Evolutionary conservation across 2,888 invertebrate genomes (phyloP), one percentile per base, ranked within the genome.

Genomic region (Pristionchus fissidentatus): DNA sequence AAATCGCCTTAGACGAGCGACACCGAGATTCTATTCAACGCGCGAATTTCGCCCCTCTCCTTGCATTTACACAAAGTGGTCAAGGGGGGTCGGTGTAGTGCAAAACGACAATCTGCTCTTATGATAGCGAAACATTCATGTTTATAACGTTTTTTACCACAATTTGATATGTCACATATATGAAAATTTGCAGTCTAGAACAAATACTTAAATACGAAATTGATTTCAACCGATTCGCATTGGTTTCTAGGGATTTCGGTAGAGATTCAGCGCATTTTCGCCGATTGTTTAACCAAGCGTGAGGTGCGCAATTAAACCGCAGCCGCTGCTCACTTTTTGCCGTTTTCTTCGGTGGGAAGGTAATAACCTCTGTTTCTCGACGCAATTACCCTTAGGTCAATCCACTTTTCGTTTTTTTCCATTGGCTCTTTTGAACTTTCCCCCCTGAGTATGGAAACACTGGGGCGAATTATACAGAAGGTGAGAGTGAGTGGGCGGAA

Each of bases 351-450:
- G n/a, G n/a, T n/a, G n/a, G n/a, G 70, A 7, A n/a, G 8, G 41
- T 70, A 70, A 70, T 70, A 70, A 70, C 70, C 70, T n/a, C 70
- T 70, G 70, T 70, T 70, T 70, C 70, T 66, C 38, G 32, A 43
- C 26, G 32, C 8, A 41, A 32, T 15, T 22, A 3, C 13, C n/a
- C 55, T 26, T 60, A 60, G 70, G 70, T 70, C 70, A 70, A 38
- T 38, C n/a, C 70, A 41, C 41, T 70, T 70, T 41, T 62, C 62
- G 26, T 35, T 66, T 70, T 70, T 19, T 66, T 10, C 0, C 10
- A 2, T 10, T 26, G n/a, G n/a, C n/a, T 7, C 26, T 70, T 41
- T 41, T 66, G 35, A n/a, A n/a, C n/a, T n/a, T n/a, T n/a, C n/a
- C n/a, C n/a, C n/a, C n/a, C n/a, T n/a, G n/a, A n/a, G n/a, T 26